Evolutionary conservation across 92 coral and sea anemone genomes (phyloP).

Genomic region (Ricordea florida): DNA sequence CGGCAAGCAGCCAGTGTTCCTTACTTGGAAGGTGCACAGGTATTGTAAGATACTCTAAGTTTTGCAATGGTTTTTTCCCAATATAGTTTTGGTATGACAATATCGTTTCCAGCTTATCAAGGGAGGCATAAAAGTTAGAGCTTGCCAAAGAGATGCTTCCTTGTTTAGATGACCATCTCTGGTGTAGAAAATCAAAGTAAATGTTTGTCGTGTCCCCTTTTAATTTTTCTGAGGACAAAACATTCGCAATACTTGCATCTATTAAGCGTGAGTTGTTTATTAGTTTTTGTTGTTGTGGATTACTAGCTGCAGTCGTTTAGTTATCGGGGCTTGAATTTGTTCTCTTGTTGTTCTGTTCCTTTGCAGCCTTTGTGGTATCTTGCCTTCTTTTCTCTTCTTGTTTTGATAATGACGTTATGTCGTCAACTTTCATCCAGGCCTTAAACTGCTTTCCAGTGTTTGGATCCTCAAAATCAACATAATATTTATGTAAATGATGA

Average conservation of each 20-base stretch:
- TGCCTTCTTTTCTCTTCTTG: slow-evolving; percentile 25
- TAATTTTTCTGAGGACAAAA: slow-evolving; percentile 16
- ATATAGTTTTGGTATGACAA: neutral
- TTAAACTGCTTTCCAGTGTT: slow-evolving; percentile 11
- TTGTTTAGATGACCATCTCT: neutral
- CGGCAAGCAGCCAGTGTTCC: slow-evolving; percentile 28
- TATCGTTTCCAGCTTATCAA: neutral
- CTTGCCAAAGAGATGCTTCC: slow-evolving; percentile 15
- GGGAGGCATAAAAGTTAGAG: slow-evolving; percentile 25
- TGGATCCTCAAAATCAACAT: slow-evolving; percentile 27
- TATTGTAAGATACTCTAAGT: slow-evolving; percentile 1
- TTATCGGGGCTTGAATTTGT: neutral
- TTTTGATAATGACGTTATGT: slow-evolving; percentile 19
- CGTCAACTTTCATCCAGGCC: slow-evolving; percentile 28
- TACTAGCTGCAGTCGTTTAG: slow-evolving; percentile 2
- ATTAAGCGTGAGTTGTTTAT: neutral
- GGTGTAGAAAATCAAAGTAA: slow-evolving; percentile 12
- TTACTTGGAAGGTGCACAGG: slow-evolving; percentile 22
- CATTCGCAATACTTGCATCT: slow-evolving; percentile 17
- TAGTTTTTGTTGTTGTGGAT: slow-evolving; percentile 4
- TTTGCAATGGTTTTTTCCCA: slow-evolving; percentile 1
- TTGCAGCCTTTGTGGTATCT: slow-evolving; percentile 2
- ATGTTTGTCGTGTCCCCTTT: slow-evolving; percentile 15
- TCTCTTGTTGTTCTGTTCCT: neutral
- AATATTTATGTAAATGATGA: slow-evolving; percentile 35